phyloP scores from a whole-genome alignment of 64 coral and sea anemone species.

The Actinia tenebrosa region DNA sequence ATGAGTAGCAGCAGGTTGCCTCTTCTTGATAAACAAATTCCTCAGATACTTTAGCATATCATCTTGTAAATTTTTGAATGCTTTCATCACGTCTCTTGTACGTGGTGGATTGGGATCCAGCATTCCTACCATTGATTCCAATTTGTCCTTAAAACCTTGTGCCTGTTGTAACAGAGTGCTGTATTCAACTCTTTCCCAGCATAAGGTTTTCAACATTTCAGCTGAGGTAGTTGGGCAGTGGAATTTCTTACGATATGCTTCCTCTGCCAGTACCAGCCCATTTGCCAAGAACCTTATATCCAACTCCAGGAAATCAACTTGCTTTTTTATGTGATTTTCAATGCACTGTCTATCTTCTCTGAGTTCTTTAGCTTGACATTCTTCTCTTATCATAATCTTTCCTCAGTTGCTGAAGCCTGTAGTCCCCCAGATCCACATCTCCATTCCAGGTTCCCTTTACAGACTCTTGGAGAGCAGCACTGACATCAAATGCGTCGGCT shows the following conservation, averaged over 20 bases:
- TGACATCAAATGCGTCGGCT: slow-evolving; percentile 49
- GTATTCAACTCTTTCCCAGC: slow-evolving; percentile 62
- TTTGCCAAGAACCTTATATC: slow-evolving; percentile 35
- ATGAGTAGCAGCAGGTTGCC: slow-evolving; percentile 50
- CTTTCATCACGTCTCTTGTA: slow-evolving; percentile 16
- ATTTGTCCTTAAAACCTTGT: slow-evolving; percentile 20
- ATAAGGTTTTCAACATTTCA: slow-evolving; percentile 35
- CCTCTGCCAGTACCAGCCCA: slow-evolving; percentile 25
- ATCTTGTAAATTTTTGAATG: not conserved
- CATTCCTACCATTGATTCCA: not conserved
- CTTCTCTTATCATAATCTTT: slow-evolving; percentile 28
- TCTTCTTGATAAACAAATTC: slow-evolving; percentile 37
- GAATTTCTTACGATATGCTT: slow-evolving; percentile 44
- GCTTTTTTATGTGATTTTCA: not conserved
- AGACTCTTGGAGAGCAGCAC: slow-evolving; percentile 45
- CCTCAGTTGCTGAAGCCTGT: not conserved
- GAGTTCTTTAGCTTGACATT: not conserved
- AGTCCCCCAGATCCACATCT: slow-evolving; percentile 44
- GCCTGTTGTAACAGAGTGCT: slow-evolving; percentile 31
- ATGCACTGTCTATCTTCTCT: slow-evolving; percentile 3
- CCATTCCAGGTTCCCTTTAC: slow-evolving; percentile 57
- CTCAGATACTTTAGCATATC: slow-evolving; percentile 26
- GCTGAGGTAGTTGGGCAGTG: slow-evolving; percentile 34
- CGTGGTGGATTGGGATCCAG: not conserved
- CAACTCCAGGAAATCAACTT: not conserved